Percentiles rank a stretch among this genome's conserved stretches.
phyloP scores from a whole-genome alignment of 2,113 vertebrate species.

The Coracopsis vasa region DNA sequence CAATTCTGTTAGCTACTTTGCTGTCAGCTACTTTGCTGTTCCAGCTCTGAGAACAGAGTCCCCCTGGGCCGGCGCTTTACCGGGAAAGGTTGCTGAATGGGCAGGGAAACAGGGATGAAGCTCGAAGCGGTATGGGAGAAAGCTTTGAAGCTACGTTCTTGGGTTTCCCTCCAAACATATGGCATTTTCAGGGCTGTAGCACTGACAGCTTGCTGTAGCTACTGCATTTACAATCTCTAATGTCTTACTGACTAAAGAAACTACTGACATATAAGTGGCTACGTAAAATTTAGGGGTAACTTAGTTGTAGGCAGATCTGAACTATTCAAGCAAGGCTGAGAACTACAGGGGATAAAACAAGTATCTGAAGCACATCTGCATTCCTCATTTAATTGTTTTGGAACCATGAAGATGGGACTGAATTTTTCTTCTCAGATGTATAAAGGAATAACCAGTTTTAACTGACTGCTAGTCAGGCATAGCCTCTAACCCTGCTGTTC shows the following conservation, averaged over 20 bases:
- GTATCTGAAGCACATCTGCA: neutral
- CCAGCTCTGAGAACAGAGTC: neutral
- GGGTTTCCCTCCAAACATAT: neutral
- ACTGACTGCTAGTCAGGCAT: neutral
- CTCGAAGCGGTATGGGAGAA: neutral
- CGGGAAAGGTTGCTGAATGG: neutral
- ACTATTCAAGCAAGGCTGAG: neutral
- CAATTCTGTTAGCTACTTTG: too few species aligned
- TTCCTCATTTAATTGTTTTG: neutral
- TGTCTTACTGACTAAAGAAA: neutral
- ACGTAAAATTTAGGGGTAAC: neutral
- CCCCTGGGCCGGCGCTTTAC: neutral
- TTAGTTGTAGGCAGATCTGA: neutral
- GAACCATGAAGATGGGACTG: neutral
- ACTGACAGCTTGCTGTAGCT: neutral
- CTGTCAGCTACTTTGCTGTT: neutral
- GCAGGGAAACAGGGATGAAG: neutral
- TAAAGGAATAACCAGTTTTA: neutral
- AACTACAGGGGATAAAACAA: neutral
- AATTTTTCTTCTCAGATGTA: neutral
- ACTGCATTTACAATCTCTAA: neutral
- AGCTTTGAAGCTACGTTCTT: neutral
- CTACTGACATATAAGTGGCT: neutral
- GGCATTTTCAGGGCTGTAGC: neutral
- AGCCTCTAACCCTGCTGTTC: neutral